Evolutionary conservation across 1,140 invertebrate species (phyloP).

Genomic region (Drosophila tani): DNA sequence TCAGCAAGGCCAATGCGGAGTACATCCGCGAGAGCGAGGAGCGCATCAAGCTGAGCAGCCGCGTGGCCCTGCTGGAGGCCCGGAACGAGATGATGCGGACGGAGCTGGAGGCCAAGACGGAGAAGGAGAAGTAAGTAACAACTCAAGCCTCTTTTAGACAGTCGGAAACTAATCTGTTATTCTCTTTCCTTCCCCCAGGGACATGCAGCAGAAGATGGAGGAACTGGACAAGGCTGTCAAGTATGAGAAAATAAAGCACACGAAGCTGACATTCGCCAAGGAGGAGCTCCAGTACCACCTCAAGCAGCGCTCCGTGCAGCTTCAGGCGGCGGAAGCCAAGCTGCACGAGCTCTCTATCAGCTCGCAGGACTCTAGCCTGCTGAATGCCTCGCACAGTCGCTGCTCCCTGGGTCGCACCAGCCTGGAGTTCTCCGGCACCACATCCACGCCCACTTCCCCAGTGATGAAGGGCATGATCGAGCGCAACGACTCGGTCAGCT

Average conservation of each 20-base stretch:
- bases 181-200: constrained; percentile 82
- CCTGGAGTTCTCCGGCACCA: constrained; percentile 28
- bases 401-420: constrained; percentile 33
- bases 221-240: constrained; percentile 89
- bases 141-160: too few species aligned
- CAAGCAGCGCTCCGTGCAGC: constrained; percentile 88
- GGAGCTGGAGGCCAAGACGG: constrained; percentile 87
- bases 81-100: constrained; percentile 89
- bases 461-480: constrained; percentile 92
- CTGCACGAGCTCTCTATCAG: constrained; percentile 57
- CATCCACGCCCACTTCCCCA: constrained; percentile 87
- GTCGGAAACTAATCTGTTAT: too few species aligned
- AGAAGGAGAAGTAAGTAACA: constrained; percentile 86
- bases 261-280: constrained; percentile 91
- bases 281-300: constrained; percentile 95
- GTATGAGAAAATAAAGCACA: constrained; percentile 91
- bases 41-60: constrained; percentile 86
- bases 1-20: constrained; percentile 89
- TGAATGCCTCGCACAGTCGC: constrained; percentile 16
- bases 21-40: constrained; percentile 86
- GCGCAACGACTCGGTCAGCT: constrained; percentile 93
- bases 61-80: constrained; percentile 87
- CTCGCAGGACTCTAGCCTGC: constrained; percentile 37
- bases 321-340: constrained; percentile 66
- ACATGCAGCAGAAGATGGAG: constrained; percentile 88